These are phyloP conservation scores for Potorous gilbertii DNA, from an alignment of 2,797 vertebrate genomes.

Conservation along the genomic window DNA sequence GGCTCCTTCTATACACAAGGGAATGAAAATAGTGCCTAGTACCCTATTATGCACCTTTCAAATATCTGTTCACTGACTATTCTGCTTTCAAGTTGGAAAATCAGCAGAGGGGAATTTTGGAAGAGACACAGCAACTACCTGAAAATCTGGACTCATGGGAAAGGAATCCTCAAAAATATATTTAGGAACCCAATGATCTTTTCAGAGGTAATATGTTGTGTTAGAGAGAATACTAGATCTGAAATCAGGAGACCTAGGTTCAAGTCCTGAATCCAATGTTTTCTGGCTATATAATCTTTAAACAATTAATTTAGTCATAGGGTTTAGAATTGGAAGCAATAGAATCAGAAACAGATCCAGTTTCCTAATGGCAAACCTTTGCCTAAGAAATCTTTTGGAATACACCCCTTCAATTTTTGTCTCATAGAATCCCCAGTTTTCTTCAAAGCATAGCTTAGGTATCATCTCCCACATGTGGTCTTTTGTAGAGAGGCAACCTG, in stretches of 20 bases:
- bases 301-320: not conserved
- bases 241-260: not conserved
- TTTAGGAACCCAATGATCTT: not conserved
- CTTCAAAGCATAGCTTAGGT: not conserved
- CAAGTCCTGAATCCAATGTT: not conserved
- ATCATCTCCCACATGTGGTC: not conserved
- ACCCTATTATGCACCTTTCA: not conserved
- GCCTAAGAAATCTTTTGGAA: not conserved
- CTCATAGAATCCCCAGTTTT: not conserved
- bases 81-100: not conserved
- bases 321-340: not conserved
- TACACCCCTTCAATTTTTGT: not conserved
- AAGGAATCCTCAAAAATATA: not conserved
- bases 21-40: not conserved
- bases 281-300: not conserved
- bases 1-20: not conserved
- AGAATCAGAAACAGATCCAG: not conserved
- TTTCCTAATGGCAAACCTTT: not conserved
- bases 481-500: not conserved
- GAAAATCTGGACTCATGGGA: slow-evolving; percentile 12
- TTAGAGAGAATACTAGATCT: not conserved
- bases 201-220: not conserved
- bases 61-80: not conserved
- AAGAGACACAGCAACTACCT: not conserved
- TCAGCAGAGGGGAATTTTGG: not conserved